Base-by-base conservation (phyloP, 2,888 invertebrate species). In the Onthophagus sagittarius region DNA sequence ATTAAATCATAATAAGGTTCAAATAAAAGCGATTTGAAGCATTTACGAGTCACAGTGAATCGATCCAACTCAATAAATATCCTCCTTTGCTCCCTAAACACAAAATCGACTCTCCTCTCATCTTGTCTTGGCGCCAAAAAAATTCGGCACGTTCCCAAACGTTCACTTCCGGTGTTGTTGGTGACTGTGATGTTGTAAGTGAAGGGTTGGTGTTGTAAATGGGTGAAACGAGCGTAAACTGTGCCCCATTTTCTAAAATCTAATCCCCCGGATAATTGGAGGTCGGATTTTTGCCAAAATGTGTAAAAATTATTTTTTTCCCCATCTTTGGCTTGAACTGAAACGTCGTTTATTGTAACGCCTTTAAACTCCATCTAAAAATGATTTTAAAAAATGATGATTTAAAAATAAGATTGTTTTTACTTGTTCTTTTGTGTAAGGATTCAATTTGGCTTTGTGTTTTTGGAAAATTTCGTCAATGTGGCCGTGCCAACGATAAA, bases 401-500 rank as follows among this genome's bases (percentile, higher is more conserved):
- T 23, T 23, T 23, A 23, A 23, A 23, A 23, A 23, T 1, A 23
- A 23, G 3, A 23, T 23, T 23, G 3, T 23, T 23, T 23, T 23
- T 23, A 23, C 23, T 3, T 88, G 85, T 2, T 81, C 23, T 23
- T 23, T 80, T 0, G 86, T 86, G 83, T 95, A 95, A 1, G 91
- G 87, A 0, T 91, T 86, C 31, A 95, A 85, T 11, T 90, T 90
- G 75, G 87, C 86, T 85, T 95, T 95, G 85, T 92, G 91, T 77
- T 90, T 88, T 78, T 90, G 89, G 88, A 95, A 95, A 33, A 95
- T 86, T 78, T 93, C 91, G 79, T 95, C 93, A 31, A 95, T 87
- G 82, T 90, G 92, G 0, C 92, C 89, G 81, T 96, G 95, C 93
- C 93, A 95, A 82, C 93, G 90, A 86, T 95, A 95, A 88, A 95